phyloP scores from a whole-genome alignment of 35 echinoderm and acorn worm genomes.

The Ophioderma brevispina region DNA sequence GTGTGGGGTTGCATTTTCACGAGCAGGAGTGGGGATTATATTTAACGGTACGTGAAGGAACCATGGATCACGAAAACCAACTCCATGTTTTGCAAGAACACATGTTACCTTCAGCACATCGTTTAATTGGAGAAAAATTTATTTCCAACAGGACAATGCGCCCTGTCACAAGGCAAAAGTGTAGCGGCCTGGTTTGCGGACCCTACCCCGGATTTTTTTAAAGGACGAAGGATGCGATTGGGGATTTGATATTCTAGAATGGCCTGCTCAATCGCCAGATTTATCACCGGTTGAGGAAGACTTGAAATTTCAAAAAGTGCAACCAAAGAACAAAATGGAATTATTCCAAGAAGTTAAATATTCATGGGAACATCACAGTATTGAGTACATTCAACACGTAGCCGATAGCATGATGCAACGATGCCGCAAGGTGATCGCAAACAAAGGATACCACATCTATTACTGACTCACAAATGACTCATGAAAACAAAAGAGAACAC shows the following conservation, averaged over 20 bases:
- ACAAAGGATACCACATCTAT: not conserved
- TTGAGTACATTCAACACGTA: not conserved
- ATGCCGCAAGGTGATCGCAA: not conserved
- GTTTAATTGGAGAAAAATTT: not conserved
- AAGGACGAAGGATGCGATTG: not conserved
- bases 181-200: not conserved
- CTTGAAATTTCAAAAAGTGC: not conserved
- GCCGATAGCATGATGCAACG: not conserved
- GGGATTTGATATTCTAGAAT: not conserved
- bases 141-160: conserved; percentile 8
- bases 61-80: not conserved
- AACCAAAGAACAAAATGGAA: not conserved
- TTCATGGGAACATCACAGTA: not conserved
- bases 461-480: too few relatives aligned
- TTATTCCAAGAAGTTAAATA: not conserved
- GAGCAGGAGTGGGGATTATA: not conserved
- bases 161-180: not conserved
- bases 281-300: not conserved
- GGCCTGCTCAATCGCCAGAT: conserved; percentile 9
- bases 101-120: conserved; percentile 16
- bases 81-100: not conserved
- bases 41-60: not conserved
- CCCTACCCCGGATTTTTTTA: not conserved
- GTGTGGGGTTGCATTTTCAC: not conserved
- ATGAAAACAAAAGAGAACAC: too few relatives aligned